These are phyloP conservation scores for Tricholaema leucomelas DNA, from an alignment of 2,113 vertebrate species.

Conservation along the genomic window DNA sequence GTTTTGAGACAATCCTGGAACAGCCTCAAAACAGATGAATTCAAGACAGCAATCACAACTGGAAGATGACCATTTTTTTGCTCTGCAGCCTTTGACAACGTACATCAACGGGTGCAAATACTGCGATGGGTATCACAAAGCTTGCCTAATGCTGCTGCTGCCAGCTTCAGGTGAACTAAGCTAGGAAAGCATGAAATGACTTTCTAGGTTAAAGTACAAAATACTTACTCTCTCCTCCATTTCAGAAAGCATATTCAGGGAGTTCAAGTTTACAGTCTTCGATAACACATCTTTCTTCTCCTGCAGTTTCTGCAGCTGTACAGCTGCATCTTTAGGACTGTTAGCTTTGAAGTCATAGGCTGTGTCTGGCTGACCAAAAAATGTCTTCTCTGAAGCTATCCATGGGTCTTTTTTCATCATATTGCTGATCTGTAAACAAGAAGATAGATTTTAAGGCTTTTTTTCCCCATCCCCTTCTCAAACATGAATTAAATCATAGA, in stretches of 20 bases:
- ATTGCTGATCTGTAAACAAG: constrained; percentile 79
- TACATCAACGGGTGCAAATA: neutral
- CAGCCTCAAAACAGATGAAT: neutral
- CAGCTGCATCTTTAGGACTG: constrained; percentile 81
- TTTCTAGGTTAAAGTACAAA: neutral
- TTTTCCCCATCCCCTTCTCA: neutral
- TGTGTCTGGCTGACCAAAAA: constrained; percentile 90
- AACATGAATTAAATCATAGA: neutral
- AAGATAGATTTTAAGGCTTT: neutral
- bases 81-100: neutral
- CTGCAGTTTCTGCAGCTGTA: constrained; percentile 86
- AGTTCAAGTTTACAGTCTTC: constrained; percentile 86
- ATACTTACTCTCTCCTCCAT: constrained; percentile 86
- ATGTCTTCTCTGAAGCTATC: constrained; percentile 87
- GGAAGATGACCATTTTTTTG: neutral
- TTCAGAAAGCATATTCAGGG: constrained; percentile 88
- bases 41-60: neutral
- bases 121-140: neutral
- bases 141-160: neutral
- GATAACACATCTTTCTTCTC: constrained; percentile 82
- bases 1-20: neutral
- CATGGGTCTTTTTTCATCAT: constrained; percentile 93
- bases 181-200: neutral
- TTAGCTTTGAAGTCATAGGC: constrained; percentile 90
- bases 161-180: neutral